Base-by-base conservation (phyloP, 2,797 vertebrate genomes). In the Phyllotis vaccarum region DNA sequence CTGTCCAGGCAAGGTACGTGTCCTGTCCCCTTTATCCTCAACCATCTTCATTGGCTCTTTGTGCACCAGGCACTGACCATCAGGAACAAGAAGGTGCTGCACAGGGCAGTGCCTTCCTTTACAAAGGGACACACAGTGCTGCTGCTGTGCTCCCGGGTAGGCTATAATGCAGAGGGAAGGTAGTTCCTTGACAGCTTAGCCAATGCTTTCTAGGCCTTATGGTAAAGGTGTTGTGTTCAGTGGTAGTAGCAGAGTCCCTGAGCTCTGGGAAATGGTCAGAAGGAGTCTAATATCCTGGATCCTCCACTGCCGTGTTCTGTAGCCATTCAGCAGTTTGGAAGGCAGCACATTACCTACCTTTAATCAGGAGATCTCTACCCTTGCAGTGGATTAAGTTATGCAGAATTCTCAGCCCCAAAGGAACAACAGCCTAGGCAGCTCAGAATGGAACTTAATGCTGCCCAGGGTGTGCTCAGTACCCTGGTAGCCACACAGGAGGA, bases 1-100 rank as follows among this genome's bases (percentile, higher is more conserved):
- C 99, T 99, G 31, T 98, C 98, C 95, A 99, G 99, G 97, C 99
- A 99, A 98, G 99, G 99, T 99, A 96, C 0, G 90, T 52, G 21
- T 64, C 43, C 43, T 52, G 5, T 13, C 9, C 2, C 10, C 1
- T 3, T 14, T 3, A 22, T 9, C 3, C 27, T 64, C 62, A 68
- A 12, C 43, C 22, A 40, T 60, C 8, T 13, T 54, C 29, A 2
- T 1, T 10, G 22, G 34, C 8, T 7, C 64, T 5, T 24, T 2
- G 12, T 54, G 1, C 8, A 58, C 37, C 56, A 56, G 27, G 22
- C 58, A 12, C 56, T 70, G 19, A 49, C 40, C 58, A 52, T 58
- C 64, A 89, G 34, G 0, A 2, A 34, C 29, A 62, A 72, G 79
- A 52, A 46, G 56, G 34, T 13, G 8, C 49, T 85, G 43, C 60